These are phyloP conservation scores for Xylocampa areola DNA, from an alignment of 2,888 invertebrate genomes.

Conservation along the genomic window DNA sequence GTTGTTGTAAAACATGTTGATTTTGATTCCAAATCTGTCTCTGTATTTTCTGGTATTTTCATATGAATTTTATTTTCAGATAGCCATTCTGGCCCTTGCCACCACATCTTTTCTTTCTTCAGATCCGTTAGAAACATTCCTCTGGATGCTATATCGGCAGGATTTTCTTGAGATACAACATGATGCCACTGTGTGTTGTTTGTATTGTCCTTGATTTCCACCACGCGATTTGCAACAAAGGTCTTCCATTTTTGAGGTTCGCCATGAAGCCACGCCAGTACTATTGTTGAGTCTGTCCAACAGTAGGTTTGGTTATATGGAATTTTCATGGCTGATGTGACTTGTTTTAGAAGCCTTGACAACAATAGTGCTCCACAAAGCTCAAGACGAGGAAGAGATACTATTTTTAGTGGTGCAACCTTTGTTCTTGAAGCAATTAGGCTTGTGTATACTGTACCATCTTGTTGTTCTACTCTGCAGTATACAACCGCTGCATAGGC, in stretches of 20 bases:
- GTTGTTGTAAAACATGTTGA: constrained; percentile 5
- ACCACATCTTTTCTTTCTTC: constrained; percentile 8
- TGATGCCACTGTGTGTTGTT: constrained; percentile 17
- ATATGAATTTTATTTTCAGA: constrained; percentile 6
- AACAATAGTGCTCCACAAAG: constrained; percentile 3
- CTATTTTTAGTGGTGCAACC: constrained; percentile 14
- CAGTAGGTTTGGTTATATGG: constrained; percentile 5
- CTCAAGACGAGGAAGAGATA: constrained; percentile 10
- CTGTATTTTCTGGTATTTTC: constrained; percentile 1
- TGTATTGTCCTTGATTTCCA: constrained; percentile 12
- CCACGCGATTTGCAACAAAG: constrained; percentile 20
- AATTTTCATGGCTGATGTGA: constrained; percentile 3
- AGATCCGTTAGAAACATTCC: constrained; percentile 8
- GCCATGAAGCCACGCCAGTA: constrained; percentile 11
- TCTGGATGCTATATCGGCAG: constrained; percentile 20
- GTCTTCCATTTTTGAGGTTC: constrained; percentile 19
- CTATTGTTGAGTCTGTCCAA: constrained; percentile 12
- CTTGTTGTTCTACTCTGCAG: constrained; percentile 1
- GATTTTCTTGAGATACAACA: constrained; percentile 6
- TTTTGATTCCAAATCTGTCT: constrained; percentile 14
- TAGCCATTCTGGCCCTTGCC: constrained; percentile 19
- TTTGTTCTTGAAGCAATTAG: constrained; percentile 16
- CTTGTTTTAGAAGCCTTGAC: constrained; percentile 12
- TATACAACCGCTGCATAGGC: constrained; percentile 11
- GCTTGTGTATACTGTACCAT: constrained; percentile 2